Evolutionary conservation across 2,797 vertebrate genomes (phyloP).

Genomic region (Xenentodon cancila): DNA sequence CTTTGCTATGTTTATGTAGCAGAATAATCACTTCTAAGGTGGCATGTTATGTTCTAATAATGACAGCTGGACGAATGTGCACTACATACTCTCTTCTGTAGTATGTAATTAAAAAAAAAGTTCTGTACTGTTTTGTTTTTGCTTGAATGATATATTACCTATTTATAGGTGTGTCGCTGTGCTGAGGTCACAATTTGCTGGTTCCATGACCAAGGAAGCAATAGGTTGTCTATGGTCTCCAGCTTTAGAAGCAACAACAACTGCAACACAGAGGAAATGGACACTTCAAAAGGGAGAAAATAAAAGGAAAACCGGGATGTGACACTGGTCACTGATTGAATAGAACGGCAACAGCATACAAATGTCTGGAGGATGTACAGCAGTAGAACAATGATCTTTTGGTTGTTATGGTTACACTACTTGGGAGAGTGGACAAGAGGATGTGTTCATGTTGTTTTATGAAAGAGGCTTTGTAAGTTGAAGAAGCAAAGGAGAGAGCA

Average conservation of each 20-base stretch:
- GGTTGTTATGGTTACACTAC: constrained; percentile 62
- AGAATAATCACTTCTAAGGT: too few species aligned
- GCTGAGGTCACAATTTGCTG: too few species aligned
- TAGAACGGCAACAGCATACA: constrained; percentile 14
- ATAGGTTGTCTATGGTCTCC: constrained; percentile 15
- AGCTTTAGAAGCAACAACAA: constrained; percentile 1
- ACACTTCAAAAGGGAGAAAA: constrained; percentile 7
- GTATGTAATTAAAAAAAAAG: too few species aligned
- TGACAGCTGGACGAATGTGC: too few species aligned
- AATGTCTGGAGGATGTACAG: not conserved
- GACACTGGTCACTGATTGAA: constrained; percentile 23
- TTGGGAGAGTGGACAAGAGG: constrained; percentile 32
- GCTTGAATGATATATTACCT: too few species aligned
- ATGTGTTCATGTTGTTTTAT: constrained; percentile 42
- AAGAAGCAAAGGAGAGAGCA: constrained; percentile 25
- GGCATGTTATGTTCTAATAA: too few species aligned
- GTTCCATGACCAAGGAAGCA: not conserved
- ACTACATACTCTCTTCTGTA: too few species aligned
- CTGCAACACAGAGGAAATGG: not conserved
- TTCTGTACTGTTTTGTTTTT: too few species aligned
- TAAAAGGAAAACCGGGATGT: not conserved
- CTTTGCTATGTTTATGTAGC: too few species aligned
- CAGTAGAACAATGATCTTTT: constrained; percentile 17
- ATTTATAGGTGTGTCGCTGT: too few species aligned
- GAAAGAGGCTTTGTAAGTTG: constrained; percentile 38